Evolutionary conservation across 2,888 invertebrate genomes (phyloP).

Genomic region (Nemotelus nigrinus): DNA sequence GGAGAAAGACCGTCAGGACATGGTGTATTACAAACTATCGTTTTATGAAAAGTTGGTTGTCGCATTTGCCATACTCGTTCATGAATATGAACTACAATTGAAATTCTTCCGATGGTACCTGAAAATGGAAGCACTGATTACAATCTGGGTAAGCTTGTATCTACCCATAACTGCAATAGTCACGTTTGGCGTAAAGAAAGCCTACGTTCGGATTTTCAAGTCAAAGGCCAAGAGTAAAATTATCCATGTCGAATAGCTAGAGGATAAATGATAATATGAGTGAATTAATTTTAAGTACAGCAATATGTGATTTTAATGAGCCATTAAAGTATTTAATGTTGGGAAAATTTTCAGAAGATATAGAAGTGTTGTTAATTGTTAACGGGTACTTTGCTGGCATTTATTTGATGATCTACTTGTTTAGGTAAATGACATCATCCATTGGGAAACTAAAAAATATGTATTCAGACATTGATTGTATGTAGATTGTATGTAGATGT

Average conservation of each 20-base stretch:
- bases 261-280: too few relatives aligned
- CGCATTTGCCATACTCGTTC: conserved; percentile 58
- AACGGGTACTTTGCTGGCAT: too few relatives aligned
- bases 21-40: conserved; percentile 65
- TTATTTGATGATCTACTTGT: too few relatives aligned
- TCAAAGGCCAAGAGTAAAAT: not conserved
- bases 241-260: not conserved
- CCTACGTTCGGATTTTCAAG: conserved; percentile 68
- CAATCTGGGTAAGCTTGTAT: conserved; percentile 66
- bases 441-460: too few relatives aligned
- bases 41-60: conserved; percentile 65
- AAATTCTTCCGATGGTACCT: conserved; percentile 70
- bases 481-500: too few relatives aligned
- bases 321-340: too few relatives aligned
- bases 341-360: too few relatives aligned
- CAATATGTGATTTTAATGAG: too few relatives aligned
- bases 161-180: conserved; percentile 74
- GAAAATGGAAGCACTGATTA: conserved; percentile 63
- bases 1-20: conserved; percentile 55
- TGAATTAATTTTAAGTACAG: too few relatives aligned
- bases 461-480: too few relatives aligned
- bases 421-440: too few relatives aligned
- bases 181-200: conserved; percentile 68
- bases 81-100: conserved; percentile 65
- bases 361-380: too few relatives aligned